A percentile compares a stretch with the other conserved stretches of the same genome.
Conservation (phyloP, 2,797 vertebrate species). For the Enteromius thamalakanensis region DNA sequence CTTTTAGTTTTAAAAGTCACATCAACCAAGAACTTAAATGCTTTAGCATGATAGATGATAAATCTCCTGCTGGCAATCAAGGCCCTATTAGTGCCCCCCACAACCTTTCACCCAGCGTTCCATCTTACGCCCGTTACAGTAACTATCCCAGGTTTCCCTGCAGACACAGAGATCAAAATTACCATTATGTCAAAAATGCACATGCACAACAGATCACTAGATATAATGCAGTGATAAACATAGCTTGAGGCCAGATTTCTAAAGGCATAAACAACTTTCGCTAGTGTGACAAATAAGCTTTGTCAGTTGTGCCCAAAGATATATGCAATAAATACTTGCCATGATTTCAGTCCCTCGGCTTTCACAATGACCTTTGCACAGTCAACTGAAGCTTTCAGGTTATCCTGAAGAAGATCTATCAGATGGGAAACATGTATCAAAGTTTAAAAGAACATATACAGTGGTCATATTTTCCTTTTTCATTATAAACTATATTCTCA, state of each 20-base stretch:
- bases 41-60: too few relatives aligned
- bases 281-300: neutral
- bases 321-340: constrained; percentile 45
- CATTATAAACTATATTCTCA: neutral
- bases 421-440: neutral
- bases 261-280: constrained; percentile 3
- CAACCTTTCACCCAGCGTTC: constrained; percentile 53
- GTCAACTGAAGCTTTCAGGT: constrained; percentile 49
- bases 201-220: neutral
- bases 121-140: constrained; percentile 57
- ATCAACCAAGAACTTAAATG: neutral
- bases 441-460: neutral
- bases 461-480: neutral
- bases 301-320: neutral
- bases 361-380: constrained; percentile 59
- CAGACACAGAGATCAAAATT: constrained; percentile 15
- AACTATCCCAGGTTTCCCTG: constrained; percentile 60
- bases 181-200: constrained; percentile 9
- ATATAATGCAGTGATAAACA: neutral
- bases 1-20: neutral
- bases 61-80: neutral
- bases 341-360: constrained; percentile 52
- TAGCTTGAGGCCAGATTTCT: constrained; percentile 7
- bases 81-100: neutral
- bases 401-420: constrained; percentile 58